These are phyloP conservation scores for Calliopum simillimum DNA, from an alignment of 2,888 invertebrate species.

Conservation along the genomic window DNA sequence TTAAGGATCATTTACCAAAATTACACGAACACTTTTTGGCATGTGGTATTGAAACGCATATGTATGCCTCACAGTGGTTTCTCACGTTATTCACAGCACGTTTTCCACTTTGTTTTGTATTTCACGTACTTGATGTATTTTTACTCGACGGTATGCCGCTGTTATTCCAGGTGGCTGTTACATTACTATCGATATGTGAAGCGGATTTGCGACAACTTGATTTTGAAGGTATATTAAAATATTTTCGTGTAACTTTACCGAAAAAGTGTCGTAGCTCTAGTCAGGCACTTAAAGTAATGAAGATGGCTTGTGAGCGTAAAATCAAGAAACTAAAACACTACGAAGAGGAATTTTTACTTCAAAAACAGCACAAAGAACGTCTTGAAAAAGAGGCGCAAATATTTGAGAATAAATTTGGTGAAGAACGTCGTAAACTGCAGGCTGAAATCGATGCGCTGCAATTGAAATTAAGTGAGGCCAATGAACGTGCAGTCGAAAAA, in stretches of 20 bases:
- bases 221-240: constrained; percentile 97
- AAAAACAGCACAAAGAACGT: constrained; percentile 77
- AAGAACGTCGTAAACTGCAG: constrained; percentile 68
- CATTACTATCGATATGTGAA: constrained; percentile 90
- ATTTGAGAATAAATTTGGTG: constrained; percentile 74
- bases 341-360: constrained; percentile 86
- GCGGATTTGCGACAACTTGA: constrained; percentile 92
- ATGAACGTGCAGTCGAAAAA: constrained; percentile 79
- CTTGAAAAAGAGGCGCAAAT: constrained; percentile 76
- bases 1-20: constrained; percentile 85
- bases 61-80: constrained; percentile 99
- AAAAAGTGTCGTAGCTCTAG: constrained; percentile 95
- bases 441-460: constrained; percentile 72
- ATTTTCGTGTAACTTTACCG: constrained; percentile 96
- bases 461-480: constrained; percentile 81
- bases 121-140: constrained; percentile 97
- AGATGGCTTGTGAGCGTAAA: constrained; percentile 89
- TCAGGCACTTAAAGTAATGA: constrained; percentile 88
- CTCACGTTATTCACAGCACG: constrained; percentile 99
- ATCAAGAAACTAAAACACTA: constrained; percentile 95
- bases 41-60: constrained; percentile 93
- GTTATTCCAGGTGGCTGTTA: constrained; percentile 95
- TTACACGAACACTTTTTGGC: constrained; percentile 84
- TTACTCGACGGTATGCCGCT: constrained; percentile 94
- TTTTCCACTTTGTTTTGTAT: constrained; percentile 96